Evolutionary conservation across 2,113 vertebrate genomes (phyloP).

Genomic region (Xerus inauris): DNA sequence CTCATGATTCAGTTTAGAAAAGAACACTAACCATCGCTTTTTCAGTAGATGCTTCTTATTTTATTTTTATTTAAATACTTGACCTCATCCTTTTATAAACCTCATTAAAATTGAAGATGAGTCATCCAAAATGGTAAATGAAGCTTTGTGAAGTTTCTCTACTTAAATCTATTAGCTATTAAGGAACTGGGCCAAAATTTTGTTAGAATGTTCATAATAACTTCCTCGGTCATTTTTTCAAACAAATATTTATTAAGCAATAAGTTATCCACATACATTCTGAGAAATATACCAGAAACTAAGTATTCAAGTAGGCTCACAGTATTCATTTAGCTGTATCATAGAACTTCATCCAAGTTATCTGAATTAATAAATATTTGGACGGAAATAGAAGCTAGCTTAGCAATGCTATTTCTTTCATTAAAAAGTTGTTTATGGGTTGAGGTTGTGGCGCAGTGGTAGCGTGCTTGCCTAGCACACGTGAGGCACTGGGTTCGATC

Average conservation of each 20-base stretch:
- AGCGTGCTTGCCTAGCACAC: too few species aligned
- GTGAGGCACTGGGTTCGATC: too few species aligned
- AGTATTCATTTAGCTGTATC: not conserved
- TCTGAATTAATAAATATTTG: slow-evolving; percentile 21
- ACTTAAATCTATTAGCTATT: not conserved
- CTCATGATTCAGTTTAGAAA: not conserved
- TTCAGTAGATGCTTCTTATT: not conserved
- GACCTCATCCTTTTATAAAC: not conserved
- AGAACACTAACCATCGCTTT: not conserved
- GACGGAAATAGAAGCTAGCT: not conserved
- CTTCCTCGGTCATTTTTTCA: not conserved
- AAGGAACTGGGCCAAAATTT: not conserved
- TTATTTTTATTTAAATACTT: slow-evolving; percentile 36
- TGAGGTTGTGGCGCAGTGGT: too few species aligned
- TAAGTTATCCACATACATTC: not conserved
- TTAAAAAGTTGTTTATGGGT: not conserved
- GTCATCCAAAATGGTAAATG: not conserved
- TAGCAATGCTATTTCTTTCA: slow-evolving; percentile 2
- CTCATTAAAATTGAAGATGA: slow-evolving; percentile 2
- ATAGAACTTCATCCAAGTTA: not conserved
- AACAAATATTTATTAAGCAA: slow-evolving; percentile 10
- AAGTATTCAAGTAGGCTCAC: not conserved
- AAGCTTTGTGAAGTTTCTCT: slow-evolving; percentile 30
- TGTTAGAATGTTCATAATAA: not conserved
- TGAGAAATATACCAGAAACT: slow-evolving; percentile 27